Conservation (phyloP, 2,113 vertebrate genomes). For the Seriola rivoliana region DNA sequence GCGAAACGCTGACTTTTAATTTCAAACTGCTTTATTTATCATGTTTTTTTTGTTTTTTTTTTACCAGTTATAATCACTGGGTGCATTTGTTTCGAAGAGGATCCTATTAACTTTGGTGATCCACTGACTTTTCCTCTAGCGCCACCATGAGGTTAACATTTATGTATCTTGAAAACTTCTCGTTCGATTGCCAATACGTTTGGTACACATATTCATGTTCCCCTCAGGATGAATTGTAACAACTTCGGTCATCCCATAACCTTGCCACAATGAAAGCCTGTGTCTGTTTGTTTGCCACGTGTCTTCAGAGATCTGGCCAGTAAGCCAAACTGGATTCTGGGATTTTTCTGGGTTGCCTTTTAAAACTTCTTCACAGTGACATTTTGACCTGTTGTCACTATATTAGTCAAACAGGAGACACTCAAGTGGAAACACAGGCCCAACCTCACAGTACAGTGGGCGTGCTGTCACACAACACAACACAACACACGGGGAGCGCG, state of each 20-base stretch:
- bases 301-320: neutral
- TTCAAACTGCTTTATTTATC: too few species aligned
- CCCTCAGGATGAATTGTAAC: neutral
- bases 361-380: neutral
- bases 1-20: too few species aligned
- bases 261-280: neutral
- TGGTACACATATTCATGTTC: neutral
- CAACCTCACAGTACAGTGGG: slow-evolving; percentile 5
- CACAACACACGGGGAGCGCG: neutral
- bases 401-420: neutral
- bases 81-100: too few species aligned
- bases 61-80: too few species aligned
- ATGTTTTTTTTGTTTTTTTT: too few species aligned
- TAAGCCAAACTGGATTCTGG: neutral
- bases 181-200: neutral
- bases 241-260: neutral
- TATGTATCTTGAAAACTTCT: neutral
- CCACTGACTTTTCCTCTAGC: neutral
- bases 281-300: neutral
- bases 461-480: slow-evolving; percentile 19
- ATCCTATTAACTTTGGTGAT: neutral
- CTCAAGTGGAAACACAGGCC: neutral
- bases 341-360: neutral
- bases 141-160: neutral
- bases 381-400: neutral